phyloP scores from a whole-genome alignment of 1,140 invertebrate genomes.

The Trachymyrmex septentrionalis region DNA sequence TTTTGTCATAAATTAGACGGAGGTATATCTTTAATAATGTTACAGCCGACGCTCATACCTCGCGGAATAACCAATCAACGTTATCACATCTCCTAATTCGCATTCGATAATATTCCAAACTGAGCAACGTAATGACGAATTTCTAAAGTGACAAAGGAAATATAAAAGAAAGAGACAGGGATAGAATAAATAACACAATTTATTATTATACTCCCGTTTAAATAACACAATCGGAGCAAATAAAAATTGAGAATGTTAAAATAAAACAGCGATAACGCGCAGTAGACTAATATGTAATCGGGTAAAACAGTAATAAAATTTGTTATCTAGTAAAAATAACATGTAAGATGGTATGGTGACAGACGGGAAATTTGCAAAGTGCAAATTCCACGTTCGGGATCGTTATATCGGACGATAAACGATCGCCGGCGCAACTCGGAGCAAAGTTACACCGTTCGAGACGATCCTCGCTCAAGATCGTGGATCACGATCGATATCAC shows the following conservation, averaged over 20 bases:
- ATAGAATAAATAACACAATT: conserved; percentile 47
- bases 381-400: conserved; percentile 10
- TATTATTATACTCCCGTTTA: conserved; percentile 38
- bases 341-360: conserved; percentile 18
- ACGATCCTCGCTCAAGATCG: not conserved
- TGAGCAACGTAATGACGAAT: not conserved
- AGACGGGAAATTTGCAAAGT: not conserved
- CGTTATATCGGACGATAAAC: conserved; percentile 2
- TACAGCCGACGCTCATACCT: conserved; percentile 47
- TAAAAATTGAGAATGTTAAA: conserved; percentile 39
- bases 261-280: conserved; percentile 34
- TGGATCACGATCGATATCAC: conserved; percentile 14
- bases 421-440: not conserved
- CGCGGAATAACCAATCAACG: not conserved
- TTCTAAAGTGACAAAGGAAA: not conserved
- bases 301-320: conserved; percentile 55
- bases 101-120: not conserved
- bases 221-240: conserved; percentile 25
- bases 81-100: not conserved
- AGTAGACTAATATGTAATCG: conserved; percentile 29
- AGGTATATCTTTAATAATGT: conserved; percentile 28
- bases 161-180: not conserved
- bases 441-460: conserved; percentile 4
- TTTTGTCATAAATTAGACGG: conserved; percentile 12
- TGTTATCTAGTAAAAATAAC: conserved; percentile 43